phyloP scores from a whole-genome alignment of 2,888 invertebrate species.

The Lagria hirta region DNA sequence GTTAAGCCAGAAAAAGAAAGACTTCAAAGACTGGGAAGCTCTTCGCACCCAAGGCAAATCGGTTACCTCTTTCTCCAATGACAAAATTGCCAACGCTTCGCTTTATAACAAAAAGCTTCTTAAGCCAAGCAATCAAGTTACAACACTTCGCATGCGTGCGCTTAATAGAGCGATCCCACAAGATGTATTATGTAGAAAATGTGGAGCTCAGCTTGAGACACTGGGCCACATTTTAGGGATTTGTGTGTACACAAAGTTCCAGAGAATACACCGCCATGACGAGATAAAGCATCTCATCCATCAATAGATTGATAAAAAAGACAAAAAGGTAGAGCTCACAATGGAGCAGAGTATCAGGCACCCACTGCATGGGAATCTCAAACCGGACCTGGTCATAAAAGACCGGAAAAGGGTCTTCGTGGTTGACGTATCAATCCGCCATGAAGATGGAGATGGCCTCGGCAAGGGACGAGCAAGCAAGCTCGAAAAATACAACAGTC shows the following conservation, averaged over 20 bases:
- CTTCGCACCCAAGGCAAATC: constrained; percentile 38
- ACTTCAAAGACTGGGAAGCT: constrained; percentile 35
- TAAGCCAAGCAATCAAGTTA: constrained; percentile 37
- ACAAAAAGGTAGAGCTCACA: constrained; percentile 25
- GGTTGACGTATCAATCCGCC: constrained; percentile 39
- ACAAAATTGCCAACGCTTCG: constrained; percentile 35
- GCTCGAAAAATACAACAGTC: constrained; percentile 32
- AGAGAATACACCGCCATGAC: constrained; percentile 34
- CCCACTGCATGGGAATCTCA: constrained; percentile 31
- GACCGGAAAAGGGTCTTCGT: constrained; percentile 34
- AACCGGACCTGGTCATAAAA: constrained; percentile 40
- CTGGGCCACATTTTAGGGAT: constrained; percentile 41
- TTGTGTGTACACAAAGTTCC: constrained; percentile 31
- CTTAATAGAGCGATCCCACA: constrained; percentile 34
- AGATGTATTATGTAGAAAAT: too few relatives aligned
- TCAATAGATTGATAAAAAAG: constrained; percentile 15
- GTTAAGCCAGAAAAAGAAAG: constrained; percentile 27
- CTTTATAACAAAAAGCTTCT: constrained; percentile 34
- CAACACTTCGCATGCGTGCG: constrained; percentile 39
- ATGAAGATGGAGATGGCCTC: constrained; percentile 30
- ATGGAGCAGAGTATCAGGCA: constrained; percentile 24
- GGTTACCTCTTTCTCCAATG: constrained; percentile 33
- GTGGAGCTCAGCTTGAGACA: constrained; percentile 38
- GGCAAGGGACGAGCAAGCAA: constrained; percentile 33
- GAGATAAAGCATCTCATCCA: constrained; percentile 31